Percentiles rank a stretch among this genome's conserved stretches.
phyloP scores from a whole-genome alignment of 2,113 vertebrate species.

The Poeciliopsis turrubarensis region DNA sequence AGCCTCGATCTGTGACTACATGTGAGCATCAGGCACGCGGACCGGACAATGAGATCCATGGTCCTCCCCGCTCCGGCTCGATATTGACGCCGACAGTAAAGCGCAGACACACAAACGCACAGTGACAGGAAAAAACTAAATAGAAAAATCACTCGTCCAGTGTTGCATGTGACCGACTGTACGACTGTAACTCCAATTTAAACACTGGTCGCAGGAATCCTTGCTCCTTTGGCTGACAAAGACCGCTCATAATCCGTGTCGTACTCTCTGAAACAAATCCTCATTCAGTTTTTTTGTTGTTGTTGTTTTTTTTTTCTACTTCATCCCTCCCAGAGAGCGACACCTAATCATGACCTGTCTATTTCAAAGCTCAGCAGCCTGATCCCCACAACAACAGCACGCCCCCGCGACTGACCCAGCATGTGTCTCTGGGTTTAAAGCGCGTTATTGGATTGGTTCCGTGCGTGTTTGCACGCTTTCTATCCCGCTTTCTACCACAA shows the following conservation, averaged over 20 bases:
- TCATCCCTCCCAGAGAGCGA: conserved; percentile 2
- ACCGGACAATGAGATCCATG: conserved; percentile 40
- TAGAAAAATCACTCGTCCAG: conserved; percentile 5
- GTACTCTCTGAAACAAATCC: conserved; percentile 9
- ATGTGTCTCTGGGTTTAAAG: conserved; percentile 14
- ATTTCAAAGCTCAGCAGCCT: conserved; percentile 21
- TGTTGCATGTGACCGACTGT: conserved; percentile 49
- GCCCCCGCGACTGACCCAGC: background rate
- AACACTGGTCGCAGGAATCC: conserved; percentile 22
- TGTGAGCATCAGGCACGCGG: conserved; percentile 69
- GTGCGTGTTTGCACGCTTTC: conserved; percentile 45
- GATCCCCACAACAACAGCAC: conserved; percentile 15
- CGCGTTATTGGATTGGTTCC: background rate
- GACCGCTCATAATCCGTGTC: background rate
- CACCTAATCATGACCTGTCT: conserved; percentile 38
- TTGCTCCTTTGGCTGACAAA: background rate
- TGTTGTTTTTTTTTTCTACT: conserved; percentile 14
- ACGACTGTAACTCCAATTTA: conserved; percentile 29
- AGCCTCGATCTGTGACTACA: conserved; percentile 45
- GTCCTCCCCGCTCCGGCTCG: conserved; percentile 48
- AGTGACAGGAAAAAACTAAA: conserved; percentile 3
- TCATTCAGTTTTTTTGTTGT: conserved; percentile 14
- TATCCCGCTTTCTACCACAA: conserved; percentile 28
- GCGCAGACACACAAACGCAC: conserved; percentile 19
- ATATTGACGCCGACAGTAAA: conserved; percentile 61